phyloP scores from a whole-genome alignment of 53 echinoderm and acorn worm species.

The Echinometra lucunter region DNA sequence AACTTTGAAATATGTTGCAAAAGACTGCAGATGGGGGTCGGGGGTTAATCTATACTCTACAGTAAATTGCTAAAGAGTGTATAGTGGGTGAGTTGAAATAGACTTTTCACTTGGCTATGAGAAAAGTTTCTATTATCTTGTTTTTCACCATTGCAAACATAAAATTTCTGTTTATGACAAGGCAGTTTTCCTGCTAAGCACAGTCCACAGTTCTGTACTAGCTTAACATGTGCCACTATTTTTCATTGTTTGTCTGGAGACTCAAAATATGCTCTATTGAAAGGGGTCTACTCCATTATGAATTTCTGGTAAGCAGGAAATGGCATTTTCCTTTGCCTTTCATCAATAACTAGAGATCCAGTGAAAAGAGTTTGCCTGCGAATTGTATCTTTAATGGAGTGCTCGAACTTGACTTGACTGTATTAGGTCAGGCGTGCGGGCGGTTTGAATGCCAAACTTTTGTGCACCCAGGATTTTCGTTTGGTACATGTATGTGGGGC shows the following conservation, averaged over 20 bases:
- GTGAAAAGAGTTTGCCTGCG: constrained; percentile 42
- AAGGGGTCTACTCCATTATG: constrained; percentile 13
- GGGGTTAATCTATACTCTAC: no score
- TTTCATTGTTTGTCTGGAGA: constrained; percentile 33
- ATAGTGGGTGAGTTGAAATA: no score
- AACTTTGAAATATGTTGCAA: no score
- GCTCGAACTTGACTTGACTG: constrained; percentile 50
- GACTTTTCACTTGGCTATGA: no score
- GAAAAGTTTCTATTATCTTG: not conserved
- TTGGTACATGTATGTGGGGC: not conserved
- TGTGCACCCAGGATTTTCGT: not conserved
- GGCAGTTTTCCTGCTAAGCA: not conserved
- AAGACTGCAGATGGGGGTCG: no score
- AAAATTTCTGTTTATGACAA: not conserved
- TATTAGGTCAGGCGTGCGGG: constrained; percentile 47
- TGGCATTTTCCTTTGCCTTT: constrained; percentile 58
- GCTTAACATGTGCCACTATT: constrained; percentile 31
- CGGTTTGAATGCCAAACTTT: not conserved
- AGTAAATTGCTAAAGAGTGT: no score
- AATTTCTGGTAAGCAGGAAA: constrained; percentile 58
- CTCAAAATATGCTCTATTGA: constrained; percentile 24
- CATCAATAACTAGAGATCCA: constrained; percentile 9
- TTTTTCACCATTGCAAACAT: not conserved
- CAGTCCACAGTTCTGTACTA: not conserved
- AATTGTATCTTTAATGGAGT: constrained; percentile 64